Evolutionary conservation across 2,113 vertebrate genomes (phyloP), one percentile per base, ranked within the genome.

Genomic region (Blennius ocellaris): DNA sequence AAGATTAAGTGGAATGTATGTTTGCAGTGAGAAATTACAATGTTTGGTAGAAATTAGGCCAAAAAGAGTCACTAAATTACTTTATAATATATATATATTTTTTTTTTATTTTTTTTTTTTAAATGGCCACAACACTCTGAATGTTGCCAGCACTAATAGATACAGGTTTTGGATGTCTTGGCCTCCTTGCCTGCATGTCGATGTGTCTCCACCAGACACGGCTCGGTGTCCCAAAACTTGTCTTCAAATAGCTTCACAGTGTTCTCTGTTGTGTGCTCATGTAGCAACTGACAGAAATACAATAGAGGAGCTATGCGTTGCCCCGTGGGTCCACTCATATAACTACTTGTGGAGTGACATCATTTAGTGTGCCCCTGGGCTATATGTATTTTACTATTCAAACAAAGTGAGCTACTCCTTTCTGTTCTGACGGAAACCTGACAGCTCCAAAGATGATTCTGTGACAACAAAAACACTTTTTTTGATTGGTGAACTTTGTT

Each of bases 321-420:
- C 64, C 86, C 56, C 8, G 56, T 69, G 54, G 17, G 57, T 55
- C 76, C 83, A 78, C 73, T 76, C 77, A 61, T 81, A 74, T 70
- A 84, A 82, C 81, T 69, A 80, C 67, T 75, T 80, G 44, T 15
- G 16, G 5, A 51, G 82, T 90, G 83, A 90, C 82, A 85, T 90
- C 84, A 89, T 84, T 65, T 21, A 17, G 17, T 16, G 60, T 37
- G 43, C 82, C 76, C 82, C 51, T 16, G 14, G 38, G 75, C 41
- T 39, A 53, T 37, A n/a, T 30, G 21, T 30, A 30, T 66, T 68
- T 36, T 41, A 60, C 83, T 68, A 89, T 80, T 89, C 43, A 85
- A 84, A 74, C 56, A 71, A 73, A 61, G 39, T 43, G 52, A 21
- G 55, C 48, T 5, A 58, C 39, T 9, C 21, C 43, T 59, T 77